Percentiles rank a stretch among this genome's conserved stretches.
Evolutionary conservation across 1,140 invertebrate genomes (phyloP).

Genomic region (Eriocheir sinensis): DNA sequence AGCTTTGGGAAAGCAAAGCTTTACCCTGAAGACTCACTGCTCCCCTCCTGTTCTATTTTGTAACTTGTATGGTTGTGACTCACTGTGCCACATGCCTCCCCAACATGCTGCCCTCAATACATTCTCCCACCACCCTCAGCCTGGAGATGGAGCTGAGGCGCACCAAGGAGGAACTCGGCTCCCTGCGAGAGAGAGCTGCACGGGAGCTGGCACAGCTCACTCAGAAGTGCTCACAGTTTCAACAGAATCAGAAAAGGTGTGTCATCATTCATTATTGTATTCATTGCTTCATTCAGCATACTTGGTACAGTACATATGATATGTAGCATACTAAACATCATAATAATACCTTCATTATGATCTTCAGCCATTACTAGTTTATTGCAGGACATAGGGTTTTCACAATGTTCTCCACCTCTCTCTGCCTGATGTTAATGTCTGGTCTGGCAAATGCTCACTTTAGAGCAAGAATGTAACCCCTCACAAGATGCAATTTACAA

Average conservation of each 20-base stretch:
- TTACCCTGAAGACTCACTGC: too few relatives aligned
- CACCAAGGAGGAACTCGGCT: constrained; percentile 61
- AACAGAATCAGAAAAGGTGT: constrained; percentile 75
- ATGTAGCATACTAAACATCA: too few relatives aligned
- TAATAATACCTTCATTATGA: too few relatives aligned
- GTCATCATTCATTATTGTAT: not conserved
- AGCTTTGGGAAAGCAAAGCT: too few relatives aligned
- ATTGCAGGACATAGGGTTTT: too few relatives aligned
- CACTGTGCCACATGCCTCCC: not conserved
- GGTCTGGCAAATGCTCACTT: too few relatives aligned
- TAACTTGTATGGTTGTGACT: too few relatives aligned
- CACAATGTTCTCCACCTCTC: too few relatives aligned
- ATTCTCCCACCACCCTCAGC: constrained; percentile 29
- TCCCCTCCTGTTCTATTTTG: too few relatives aligned
- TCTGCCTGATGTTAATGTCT: too few relatives aligned
- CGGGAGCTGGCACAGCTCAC: constrained; percentile 74
- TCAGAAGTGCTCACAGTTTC: constrained; percentile 73
- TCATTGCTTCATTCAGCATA: not conserved
- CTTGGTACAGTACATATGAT: not conserved
- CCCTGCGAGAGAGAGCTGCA: constrained; percentile 70
- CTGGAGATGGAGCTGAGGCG: constrained; percentile 60
- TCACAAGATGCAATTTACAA: too few relatives aligned
- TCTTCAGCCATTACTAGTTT: not conserved
- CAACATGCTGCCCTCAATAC: not conserved
- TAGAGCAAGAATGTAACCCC: too few relatives aligned